Evolutionary conservation across 2,113 vertebrate species (phyloP).

Genomic region (Oncorhynchus clarkii): DNA sequence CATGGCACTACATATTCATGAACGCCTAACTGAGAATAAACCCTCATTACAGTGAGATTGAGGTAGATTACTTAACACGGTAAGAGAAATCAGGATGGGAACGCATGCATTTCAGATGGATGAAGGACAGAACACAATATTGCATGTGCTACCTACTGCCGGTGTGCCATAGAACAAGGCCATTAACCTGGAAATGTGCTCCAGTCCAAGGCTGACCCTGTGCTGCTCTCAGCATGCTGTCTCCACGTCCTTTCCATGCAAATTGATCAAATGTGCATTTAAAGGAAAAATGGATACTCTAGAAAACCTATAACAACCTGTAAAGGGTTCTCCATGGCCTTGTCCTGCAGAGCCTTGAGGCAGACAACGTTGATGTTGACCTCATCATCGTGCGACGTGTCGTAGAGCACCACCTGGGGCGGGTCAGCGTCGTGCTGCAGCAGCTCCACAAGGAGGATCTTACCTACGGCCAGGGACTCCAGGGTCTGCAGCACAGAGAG

Average conservation of each 20-base stretch:
- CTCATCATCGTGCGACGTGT: slow-evolving; percentile 89
- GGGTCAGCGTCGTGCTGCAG: slow-evolving; percentile 73
- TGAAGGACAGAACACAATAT: too few species aligned
- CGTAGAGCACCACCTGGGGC: slow-evolving; percentile 85
- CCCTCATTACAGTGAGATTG: too few species aligned
- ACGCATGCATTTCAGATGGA: too few species aligned
- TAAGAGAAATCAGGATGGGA: too few species aligned
- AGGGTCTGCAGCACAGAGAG: slow-evolving; percentile 77
- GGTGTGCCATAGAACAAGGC: too few species aligned
- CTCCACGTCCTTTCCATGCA: not conserved
- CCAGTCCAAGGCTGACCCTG: too few species aligned
- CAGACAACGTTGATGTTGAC: slow-evolving; percentile 87
- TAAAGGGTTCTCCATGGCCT: slow-evolving; percentile 80
- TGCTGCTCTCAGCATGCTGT: not conserved
- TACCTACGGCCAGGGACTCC: slow-evolving; percentile 78
- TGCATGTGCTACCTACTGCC: too few species aligned
- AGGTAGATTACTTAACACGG: too few species aligned
- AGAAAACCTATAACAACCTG: not conserved
- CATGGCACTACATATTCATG: not conserved
- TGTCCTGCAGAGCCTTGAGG: slow-evolving; percentile 81
- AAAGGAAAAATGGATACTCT: too few species aligned
- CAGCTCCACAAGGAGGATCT: slow-evolving; percentile 88
- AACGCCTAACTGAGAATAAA: too few species aligned
- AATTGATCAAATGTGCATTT: not conserved
- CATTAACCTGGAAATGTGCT: too few species aligned